Base-by-base conservation (phyloP, 2,888 invertebrate species). In the Aspidiotus destructor region DNA sequence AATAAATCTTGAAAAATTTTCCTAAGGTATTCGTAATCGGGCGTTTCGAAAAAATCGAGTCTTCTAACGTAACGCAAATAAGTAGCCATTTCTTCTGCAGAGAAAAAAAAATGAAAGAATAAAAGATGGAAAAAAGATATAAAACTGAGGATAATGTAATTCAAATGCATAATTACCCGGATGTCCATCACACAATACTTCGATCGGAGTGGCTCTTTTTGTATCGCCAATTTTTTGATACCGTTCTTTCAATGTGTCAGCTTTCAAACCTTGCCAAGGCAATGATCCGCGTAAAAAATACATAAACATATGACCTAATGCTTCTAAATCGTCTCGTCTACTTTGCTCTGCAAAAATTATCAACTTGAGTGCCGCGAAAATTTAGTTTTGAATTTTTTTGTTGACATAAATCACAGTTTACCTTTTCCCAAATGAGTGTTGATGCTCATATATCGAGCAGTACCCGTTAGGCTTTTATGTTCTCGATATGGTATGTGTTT, bases 141-240 rank as follows among this genome's bases (percentile, higher is more conserved):
- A 48, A 11, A 48, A 48, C 6, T n/a, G 2, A 48, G 2, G n/a
- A 5, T n/a, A 5, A 52, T n/a, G 52, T 13, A 5, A 52, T 13
- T 13, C 52, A 5, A 52, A n/a, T 5, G 52, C 52, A n/a, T 52
- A 5, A 9, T 54, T 71, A 84, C 84, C 83, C 73, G 85, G 85
- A 76, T 83, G 84, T 73, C 83, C 83, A 77, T 85, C 84, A 78
- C 85, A 86, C 48, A 86, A 77, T 71, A 89, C 89, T 83, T 99
- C 99, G 76, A 99, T 95, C 70, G 97, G 94, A 74, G 99, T 99
- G 75, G 97, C 93, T 77, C 98, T 85, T 81, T 99, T 99, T 74
- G 99, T 99, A 81, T 99, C 99, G 76, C 99, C 99, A 79, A 99
- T 99, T 84, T 99, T 99, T 84, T 99, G 98, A 84, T 99, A 99